Evolutionary conservation across 1,140 invertebrate species (phyloP).

Genomic region (Pollicipes pollicipes): DNA sequence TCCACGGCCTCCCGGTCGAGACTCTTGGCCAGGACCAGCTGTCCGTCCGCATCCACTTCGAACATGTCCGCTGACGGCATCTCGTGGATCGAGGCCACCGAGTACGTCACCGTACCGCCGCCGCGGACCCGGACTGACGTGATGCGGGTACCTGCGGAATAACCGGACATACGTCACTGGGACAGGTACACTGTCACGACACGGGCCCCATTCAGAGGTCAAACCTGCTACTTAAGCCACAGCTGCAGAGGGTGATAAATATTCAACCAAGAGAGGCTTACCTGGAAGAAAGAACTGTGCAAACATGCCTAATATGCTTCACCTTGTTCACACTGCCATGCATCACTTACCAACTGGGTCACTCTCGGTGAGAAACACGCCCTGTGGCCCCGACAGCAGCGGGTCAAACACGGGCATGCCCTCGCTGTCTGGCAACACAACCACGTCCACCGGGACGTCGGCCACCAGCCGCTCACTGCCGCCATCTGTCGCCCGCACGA

Average conservation of each 20-base stretch:
- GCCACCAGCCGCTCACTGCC: conserved; percentile 41
- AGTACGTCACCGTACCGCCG: conserved; percentile 14
- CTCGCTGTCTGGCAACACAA: conserved; percentile 14
- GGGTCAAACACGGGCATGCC: conserved; percentile 13
- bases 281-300: no score
- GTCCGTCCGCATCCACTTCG: conserved; percentile 47
- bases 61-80: conserved; percentile 38
- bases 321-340: no score
- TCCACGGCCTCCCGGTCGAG: no score
- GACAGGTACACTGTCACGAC: background rate
- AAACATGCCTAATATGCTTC: no score
- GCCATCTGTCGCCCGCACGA: conserved; percentile 69
- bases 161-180: background rate
- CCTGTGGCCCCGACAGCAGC: conserved; percentile 3
- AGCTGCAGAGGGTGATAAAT: no score
- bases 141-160: conserved; percentile 16
- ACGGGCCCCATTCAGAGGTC: no score
- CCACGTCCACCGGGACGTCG: conserved; percentile 50
- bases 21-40: conserved; percentile 28
- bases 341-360: conserved; percentile 16
- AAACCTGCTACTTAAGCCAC: no score
- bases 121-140: conserved; percentile 16
- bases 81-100: conserved; percentile 42
- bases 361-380: conserved; percentile 17
- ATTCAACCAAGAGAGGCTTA: no score